These are phyloP conservation scores for Chloropsis hardwickii DNA, from an alignment of 2,113 vertebrate species.

Conservation along the genomic window DNA sequence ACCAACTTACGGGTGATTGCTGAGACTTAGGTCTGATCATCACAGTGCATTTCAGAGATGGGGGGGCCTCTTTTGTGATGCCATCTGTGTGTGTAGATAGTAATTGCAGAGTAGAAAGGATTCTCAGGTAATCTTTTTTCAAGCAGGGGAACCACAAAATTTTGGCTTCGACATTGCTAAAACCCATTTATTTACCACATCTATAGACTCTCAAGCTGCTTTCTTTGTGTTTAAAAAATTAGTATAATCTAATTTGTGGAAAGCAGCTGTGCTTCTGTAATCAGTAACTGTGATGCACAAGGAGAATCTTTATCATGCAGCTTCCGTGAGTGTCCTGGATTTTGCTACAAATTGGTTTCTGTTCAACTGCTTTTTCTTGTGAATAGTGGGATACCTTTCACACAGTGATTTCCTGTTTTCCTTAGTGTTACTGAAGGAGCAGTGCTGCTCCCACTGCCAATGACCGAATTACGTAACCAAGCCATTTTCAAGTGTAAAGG, in stretches of 20 bases:
- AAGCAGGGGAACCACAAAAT: neutral
- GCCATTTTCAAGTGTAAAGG: neutral
- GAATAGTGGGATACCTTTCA: conserved; percentile 16
- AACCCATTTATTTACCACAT: neutral
- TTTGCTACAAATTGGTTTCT: neutral
- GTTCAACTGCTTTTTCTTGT: neutral
- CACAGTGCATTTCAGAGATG: neutral
- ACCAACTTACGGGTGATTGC: neutral
- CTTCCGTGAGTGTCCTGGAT: conserved; percentile 10
- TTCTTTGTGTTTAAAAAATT: neutral
- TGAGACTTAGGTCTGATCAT: neutral
- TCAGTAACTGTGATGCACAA: neutral
- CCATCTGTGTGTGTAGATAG: neutral
- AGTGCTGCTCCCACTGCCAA: neutral
- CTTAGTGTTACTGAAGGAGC: neutral
- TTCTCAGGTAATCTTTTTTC: neutral
- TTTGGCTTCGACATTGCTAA: neutral
- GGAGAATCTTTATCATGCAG: neutral
- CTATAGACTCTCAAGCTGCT: neutral
- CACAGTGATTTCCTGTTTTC: neutral
- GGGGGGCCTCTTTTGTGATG: neutral
- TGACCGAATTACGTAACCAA: neutral
- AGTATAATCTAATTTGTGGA: neutral
- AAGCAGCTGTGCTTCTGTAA: neutral
- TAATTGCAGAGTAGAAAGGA: neutral